Conservation (phyloP, 1,140 invertebrate species). For the Diorhabda carinulata region DNA sequence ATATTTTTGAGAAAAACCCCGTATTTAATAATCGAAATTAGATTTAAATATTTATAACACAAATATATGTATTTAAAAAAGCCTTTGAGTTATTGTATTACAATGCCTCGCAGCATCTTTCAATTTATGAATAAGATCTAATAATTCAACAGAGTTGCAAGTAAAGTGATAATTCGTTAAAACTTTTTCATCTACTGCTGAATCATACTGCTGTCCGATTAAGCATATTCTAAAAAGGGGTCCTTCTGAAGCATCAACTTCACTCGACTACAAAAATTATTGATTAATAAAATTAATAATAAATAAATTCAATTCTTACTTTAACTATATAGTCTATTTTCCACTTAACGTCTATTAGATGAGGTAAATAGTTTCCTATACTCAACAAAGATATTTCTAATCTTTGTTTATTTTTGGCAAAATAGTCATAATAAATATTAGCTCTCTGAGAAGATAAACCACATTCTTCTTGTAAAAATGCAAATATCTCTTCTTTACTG, state of each 20-base stretch:
- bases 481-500: constrained; percentile 43
- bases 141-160: constrained; percentile 59
- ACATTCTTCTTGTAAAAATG: constrained; percentile 41
- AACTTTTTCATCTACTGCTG: constrained; percentile 48
- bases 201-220: constrained; percentile 41
- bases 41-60: too few relatives aligned
- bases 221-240: constrained; percentile 50
- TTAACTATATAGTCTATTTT: constrained; percentile 58
- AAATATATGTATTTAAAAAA: not conserved
- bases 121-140: constrained; percentile 64
- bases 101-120: constrained; percentile 61
- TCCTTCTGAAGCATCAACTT: constrained; percentile 43
- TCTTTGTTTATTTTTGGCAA: constrained; percentile 42
- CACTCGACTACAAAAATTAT: constrained; percentile 48
- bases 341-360: constrained; percentile 64
- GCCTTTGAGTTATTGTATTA: constrained; percentile 10
- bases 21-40: too few relatives aligned
- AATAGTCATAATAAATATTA: constrained; percentile 45
- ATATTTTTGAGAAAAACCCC: too few relatives aligned
- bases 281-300: constrained; percentile 18
- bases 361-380: constrained; percentile 53
- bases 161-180: constrained; percentile 54
- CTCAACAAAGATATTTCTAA: constrained; percentile 48
- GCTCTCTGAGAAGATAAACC: constrained; percentile 38
- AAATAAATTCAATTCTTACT: constrained; percentile 39